Conservation (phyloP, 2,888 invertebrate species). For the Coecobrya sp. region DNA sequence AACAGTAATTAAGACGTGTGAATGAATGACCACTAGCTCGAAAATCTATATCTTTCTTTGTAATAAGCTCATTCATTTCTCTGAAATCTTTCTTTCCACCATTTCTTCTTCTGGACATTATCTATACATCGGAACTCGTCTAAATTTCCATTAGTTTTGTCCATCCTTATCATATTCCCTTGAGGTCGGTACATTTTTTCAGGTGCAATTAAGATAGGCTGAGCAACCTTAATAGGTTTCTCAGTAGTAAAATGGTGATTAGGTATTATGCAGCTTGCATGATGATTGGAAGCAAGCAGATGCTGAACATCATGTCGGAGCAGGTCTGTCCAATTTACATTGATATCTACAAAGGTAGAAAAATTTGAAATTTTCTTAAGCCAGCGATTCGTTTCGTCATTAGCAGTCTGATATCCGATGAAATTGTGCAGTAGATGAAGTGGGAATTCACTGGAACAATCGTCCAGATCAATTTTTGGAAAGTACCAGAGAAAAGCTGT, state of each 20-base stretch:
- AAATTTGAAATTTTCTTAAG: too few species aligned
- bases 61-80: not conserved
- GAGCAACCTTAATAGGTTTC: not conserved
- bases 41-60: too few species aligned
- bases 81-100: not conserved
- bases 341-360: not conserved
- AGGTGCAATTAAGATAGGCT: not conserved
- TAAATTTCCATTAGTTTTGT: not conserved
- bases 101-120: not conserved
- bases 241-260: not conserved
- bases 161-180: not conserved
- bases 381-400: not conserved
- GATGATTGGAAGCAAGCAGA: not conserved
- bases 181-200: not conserved
- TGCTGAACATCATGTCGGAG: not conserved
- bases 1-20: too few species aligned
- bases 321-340: not conserved
- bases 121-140: not conserved
- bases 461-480: not conserved
- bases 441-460: not conserved
- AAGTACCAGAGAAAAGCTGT: slow-evolving; percentile 2
- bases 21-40: too few species aligned
- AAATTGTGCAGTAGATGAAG: not conserved
- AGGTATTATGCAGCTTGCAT: not conserved
- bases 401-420: not conserved